Evolutionary conservation across 2,797 vertebrate species (phyloP), one percentile per base, ranked within the genome.

Genomic region (Pangasius larnaudii): DNA sequence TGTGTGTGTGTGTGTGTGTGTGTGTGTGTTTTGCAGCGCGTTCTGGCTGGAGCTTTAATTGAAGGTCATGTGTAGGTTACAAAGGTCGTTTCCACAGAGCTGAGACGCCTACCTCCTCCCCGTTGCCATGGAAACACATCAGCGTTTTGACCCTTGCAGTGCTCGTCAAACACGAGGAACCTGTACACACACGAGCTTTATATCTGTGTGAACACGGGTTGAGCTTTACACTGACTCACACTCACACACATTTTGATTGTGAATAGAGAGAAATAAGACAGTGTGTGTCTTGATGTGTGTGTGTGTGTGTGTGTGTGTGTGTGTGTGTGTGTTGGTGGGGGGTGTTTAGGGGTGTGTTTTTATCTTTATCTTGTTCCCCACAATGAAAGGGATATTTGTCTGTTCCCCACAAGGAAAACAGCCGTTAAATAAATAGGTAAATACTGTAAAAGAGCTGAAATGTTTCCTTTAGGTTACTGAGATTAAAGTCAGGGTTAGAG

Each of bases 41-140:
- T 69, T 77, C 53, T 51, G 84, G n/a, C 65, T 39, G 53, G 56
- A 72, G 75, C 83, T 74, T 36, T 81, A 85, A 81, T 72, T 85
- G 84, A 85, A 75, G 53, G 87, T 85, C 87, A 81, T 53, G 72
- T 84, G 83, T 81, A 89, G 86, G 88, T 71, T 85, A 69, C 63
- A 86, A 85, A 88, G 87, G 85, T 90, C 87, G 75, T 89, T 89
- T 88, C 80, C 81, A 88, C 75, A 86, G 36, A 58, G 67, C 87
- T 7, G 75, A 58, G 84, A 67, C 71, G 51, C 77, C 88, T 65
- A 65, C 83, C 75, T 63, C 89, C 87, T 87, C 77, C 69, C 78
- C 27, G 89, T 93, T 92, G 91, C 87, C 91, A 93, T 93, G 93
- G 93, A 91, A 92, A 93, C 93, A 67, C 46, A 69, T 85, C 53